Base-by-base conservation (phyloP, 2,113 vertebrate genomes). In the Cyphomyrus discorhynchus region DNA sequence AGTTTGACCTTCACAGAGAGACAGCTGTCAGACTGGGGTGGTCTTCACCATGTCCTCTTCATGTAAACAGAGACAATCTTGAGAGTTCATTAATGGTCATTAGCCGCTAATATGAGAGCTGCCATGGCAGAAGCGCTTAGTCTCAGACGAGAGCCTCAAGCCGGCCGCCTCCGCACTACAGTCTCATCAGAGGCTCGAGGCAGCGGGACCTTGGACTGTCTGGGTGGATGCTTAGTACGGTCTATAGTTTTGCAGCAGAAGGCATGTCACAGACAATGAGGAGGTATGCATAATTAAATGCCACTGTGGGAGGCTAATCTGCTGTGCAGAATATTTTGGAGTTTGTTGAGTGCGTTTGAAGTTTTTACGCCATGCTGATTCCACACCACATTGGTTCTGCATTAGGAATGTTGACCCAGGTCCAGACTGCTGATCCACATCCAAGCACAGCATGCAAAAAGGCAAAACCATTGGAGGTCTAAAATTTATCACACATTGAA, bases 301-400 rank as follows among this genome's bases (percentile, higher is more conserved):
- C 89, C 93, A 91, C 92, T 88, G 85, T 91, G 91, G 90, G 91
- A 88, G 89, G 89, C 46, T 87, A 90, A 88, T 91, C 86, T 90
- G 66, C 88, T 88, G 89, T 91, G 89, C 70, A 90, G 92, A 92
- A 53, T 74, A 42, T 27, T 27, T 8, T 19, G 31, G 88, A 82
- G 35, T 82, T 82, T 53, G 74, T 82, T 31, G 47, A 88, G 21
- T 9, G 74, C 9, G 35, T 21, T 89, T 27, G 35, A 56, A 10
- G 31, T 21, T 83, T 42, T 82, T 11, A 77, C 66, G 50, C 49
- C 50, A 52, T 52, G 5, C 50, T 53, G 49, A 31, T 53, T 87
- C 56, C 24, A 89, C 88, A 53, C 47, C 77, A 42, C 19, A 82
- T 31, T 53, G 31, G 85, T 53, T 87, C 49, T 27, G 50, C 85